phyloP scores from a whole-genome alignment of 2,888 invertebrate genomes.

The Octonoba sinensis region DNA sequence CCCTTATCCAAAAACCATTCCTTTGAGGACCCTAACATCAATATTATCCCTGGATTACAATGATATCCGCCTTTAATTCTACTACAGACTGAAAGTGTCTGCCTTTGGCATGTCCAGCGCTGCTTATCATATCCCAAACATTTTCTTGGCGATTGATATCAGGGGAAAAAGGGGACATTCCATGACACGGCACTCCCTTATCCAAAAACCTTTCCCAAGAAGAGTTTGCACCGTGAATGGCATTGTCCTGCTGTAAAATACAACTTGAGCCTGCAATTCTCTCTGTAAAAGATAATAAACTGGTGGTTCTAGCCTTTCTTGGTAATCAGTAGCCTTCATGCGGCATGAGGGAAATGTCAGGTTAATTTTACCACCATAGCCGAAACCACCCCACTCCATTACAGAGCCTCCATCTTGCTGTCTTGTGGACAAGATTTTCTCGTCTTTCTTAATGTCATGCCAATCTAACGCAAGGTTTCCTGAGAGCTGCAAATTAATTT shows the following conservation, averaged over 20 bases:
- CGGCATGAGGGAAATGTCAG: no score
- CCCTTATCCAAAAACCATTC: no score
- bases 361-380: not conserved
- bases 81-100: not conserved
- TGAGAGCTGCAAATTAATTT: not conserved
- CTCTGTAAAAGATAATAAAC: not conserved
- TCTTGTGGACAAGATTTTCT: no score
- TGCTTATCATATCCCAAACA: not conserved
- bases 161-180: not conserved
- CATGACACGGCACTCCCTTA: not conserved
- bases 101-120: not conserved
- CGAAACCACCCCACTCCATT: not conserved
- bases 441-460: no score
- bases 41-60: not conserved
- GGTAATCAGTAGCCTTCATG: not conserved
- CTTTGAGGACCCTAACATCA: not conserved
- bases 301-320: not conserved
- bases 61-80: not conserved
- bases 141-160: not conserved
- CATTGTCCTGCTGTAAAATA: not conserved
- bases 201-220: not conserved
- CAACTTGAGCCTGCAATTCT: not conserved
- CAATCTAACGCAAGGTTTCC: not conserved
- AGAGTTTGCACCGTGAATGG: not conserved
- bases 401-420: not conserved